Evolutionary conservation across 2,113 vertebrate species (phyloP), one percentile per base, ranked within the genome.

Genomic region (Archilochus colubris): DNA sequence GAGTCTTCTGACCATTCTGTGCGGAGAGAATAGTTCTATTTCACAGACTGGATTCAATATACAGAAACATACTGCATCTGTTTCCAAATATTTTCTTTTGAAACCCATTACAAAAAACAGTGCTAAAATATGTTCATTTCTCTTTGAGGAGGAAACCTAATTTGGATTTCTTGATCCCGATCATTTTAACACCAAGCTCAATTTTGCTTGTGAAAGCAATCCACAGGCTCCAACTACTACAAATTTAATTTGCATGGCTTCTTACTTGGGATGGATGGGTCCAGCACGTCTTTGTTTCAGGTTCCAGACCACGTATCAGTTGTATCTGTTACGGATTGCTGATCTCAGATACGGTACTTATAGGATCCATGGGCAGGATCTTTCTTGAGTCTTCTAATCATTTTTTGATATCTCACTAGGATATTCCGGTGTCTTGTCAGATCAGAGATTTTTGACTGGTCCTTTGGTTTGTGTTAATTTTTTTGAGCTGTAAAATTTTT

Each of bases 81-180:
- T 94, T 97, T 94, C 80, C 88, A 95, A 93, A 93, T 90, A 95
- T 72, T 90, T 95, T 94, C 85, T 88, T 94, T 90, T 76, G 86
- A 86, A 81, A 93, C 67, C 61, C 4, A 0, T 86, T 83, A 73
- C 0, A 2, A 91, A 93, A 93, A 83, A 3, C 50, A 64, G 53
- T 89, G 86, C 93, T 93, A 95, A 76, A 89, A 95, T 36, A 38
- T 62, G 38, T 28, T 91, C 6, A 1, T 95, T 91, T 88, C 78
- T 92, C 80, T 93, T 93, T 69, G 92, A 93, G 84, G 36, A 69
- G 21, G 51, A 95, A 89, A 89, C 64, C 53, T 75, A 80, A 93
- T 95, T 83, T 95, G 25, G 40, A 64, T 95, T 94, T 74, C 88
- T 86, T 85, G 85, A 91, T 96, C 82, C 84, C 92, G 72, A 85